Base-by-base conservation (phyloP, 2,113 vertebrate genomes). In the Choloepus hoffmanni region DNA sequence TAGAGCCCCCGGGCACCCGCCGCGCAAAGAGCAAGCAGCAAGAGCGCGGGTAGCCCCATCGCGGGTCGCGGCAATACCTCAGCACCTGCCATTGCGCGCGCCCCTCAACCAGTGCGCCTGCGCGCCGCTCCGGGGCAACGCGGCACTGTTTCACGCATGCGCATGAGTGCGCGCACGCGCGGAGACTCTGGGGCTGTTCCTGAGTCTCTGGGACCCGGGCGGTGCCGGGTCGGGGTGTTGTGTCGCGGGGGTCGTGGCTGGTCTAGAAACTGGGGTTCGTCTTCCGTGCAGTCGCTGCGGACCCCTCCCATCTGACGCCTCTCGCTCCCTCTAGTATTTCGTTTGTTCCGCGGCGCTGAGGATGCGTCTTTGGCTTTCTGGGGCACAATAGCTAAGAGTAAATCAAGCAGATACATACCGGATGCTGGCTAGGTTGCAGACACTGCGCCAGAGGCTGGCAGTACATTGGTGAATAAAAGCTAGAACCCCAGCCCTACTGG, bases 1-100 rank as follows among this genome's bases (percentile, higher is more conserved):
- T 99, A 99, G 3, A 99, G 99, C 0, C 98, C 98, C 18, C 85
- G 83, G n/a, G 96, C 96, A 21, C 98, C 94, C 40, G 91, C 76
- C 4, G 83, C 95, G 15, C 85, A 86, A 62, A 97, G 36, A 30
- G 73, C 81, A 5, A 98, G 21, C 23, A 98, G 14, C 76, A 98
- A 7, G 74, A 98, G 4, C 1, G 40, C 48, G 0, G 26, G 40
- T 2, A 6, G 26, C 60, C 55, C 26, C 91, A 85, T 94, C 12
- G 45, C 85, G 13, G 0, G 74, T 30, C 16, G 58, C 18, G 16
- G 19, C 18, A 21, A 2, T 10, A 2, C 43, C 11, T 55, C 12
- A 3, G 91, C 96, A 90, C 95, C 96, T 87, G 98, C 97, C 97
- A 94, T 95, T 6, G 26, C 50, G 48, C 65, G 28, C 43, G 82